Percentiles rank a stretch among this genome's conserved stretches.
Conservation (phyloP, 2,113 vertebrate genomes). For the Ardeotis arabs region DNA sequence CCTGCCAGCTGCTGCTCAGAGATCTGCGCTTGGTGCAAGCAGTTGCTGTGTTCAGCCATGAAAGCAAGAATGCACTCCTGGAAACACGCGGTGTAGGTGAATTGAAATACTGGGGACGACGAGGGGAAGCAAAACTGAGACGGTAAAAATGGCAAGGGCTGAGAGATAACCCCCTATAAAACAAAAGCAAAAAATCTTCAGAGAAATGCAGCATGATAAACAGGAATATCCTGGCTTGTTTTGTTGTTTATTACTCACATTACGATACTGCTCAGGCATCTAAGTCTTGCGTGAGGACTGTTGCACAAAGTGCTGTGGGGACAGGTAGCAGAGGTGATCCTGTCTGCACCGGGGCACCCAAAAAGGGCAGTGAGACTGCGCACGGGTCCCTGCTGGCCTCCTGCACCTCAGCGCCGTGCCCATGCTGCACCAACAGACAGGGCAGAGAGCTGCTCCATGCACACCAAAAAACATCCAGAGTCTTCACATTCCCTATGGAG, state of each 20-base stretch:
- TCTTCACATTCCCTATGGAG: background rate
- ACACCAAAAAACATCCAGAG: background rate
- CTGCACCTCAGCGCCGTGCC: background rate
- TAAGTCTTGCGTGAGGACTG: background rate
- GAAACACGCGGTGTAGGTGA: background rate
- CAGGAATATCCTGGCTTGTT: background rate
- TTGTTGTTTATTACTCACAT: background rate
- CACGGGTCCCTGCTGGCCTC: background rate
- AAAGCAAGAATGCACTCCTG: fast-evolving
- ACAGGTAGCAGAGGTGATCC: background rate
- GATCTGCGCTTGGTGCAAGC: background rate
- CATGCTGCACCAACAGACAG: fast-evolving
- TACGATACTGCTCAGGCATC: fast-evolving
- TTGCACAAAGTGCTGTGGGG: background rate
- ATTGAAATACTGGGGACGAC: background rate
- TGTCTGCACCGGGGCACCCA: background rate
- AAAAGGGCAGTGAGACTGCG: background rate
- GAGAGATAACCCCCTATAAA: background rate
- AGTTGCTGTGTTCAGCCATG: fast-evolving
- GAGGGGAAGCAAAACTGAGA: background rate
- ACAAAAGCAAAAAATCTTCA: background rate
- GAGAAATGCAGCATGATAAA: background rate
- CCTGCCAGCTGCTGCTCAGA: background rate
- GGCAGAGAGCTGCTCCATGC: background rate
- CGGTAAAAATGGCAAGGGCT: background rate